Evolutionary conservation across 2,888 invertebrate genomes (phyloP).

Genomic region (Herminia tarsipennalis): DNA sequence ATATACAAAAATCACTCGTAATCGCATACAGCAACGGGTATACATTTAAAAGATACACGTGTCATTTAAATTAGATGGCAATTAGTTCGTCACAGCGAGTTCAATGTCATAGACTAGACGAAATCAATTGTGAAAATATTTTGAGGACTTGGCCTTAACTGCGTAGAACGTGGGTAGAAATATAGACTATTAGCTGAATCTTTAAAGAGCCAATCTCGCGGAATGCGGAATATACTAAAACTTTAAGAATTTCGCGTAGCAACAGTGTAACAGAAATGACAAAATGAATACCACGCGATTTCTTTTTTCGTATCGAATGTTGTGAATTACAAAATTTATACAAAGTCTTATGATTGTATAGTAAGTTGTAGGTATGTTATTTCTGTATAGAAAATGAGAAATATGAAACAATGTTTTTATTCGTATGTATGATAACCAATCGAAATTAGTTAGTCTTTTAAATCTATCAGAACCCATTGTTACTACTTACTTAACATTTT

Average conservation of each 20-base stretch:
- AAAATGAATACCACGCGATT: neutral
- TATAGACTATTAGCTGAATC: conserved; percentile 65
- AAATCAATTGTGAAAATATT: conserved; percentile 6
- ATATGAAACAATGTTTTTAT: no score
- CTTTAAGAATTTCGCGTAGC: conserved; percentile 50
- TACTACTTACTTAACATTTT: no score
- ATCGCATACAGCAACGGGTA: no score
- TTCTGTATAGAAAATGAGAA: no score
- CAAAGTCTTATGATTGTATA: no score
- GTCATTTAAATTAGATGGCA: neutral
- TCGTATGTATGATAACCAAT: no score
- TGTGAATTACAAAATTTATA: no score
- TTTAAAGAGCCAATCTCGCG: conserved; percentile 64
- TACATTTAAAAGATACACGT: no score
- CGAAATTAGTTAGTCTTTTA: no score
- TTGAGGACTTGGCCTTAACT: conserved; percentile 58
- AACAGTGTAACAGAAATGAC: conserved; percentile 41
- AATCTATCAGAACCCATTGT: no score
- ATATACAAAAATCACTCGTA: no score
- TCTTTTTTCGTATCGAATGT: conserved; percentile 1
- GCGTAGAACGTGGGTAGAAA: conserved; percentile 63
- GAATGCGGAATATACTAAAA: conserved; percentile 68
- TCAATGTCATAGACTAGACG: neutral
- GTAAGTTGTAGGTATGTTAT: no score
- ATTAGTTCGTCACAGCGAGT: neutral